phyloP scores from a whole-genome alignment of 2,113 vertebrate genomes.

The Myxocyprinus asiaticus region DNA sequence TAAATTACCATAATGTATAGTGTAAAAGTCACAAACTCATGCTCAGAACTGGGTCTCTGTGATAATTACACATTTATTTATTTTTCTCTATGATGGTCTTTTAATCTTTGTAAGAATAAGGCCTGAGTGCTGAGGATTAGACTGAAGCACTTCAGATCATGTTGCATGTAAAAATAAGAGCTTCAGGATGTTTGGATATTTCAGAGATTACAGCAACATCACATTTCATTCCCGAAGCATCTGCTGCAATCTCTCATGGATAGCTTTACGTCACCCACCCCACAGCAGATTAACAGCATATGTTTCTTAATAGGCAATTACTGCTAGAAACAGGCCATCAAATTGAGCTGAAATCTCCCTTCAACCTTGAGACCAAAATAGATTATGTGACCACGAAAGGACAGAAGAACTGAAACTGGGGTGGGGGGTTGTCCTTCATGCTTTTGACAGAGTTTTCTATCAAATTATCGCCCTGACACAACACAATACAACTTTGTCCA shows the following conservation, averaged over 20 bases:
- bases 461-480: too few species aligned
- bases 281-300: slow-evolving; percentile 43
- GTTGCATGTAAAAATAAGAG: slow-evolving; percentile 31
- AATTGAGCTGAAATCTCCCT: slow-evolving; percentile 1
- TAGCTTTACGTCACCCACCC: slow-evolving; percentile 23
- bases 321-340: slow-evolving; percentile 21
- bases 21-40: too few species aligned
- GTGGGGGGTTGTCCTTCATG: too few species aligned
- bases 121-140: neutral
- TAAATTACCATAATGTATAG: too few species aligned
- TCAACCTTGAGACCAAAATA: too few species aligned
- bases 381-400: too few species aligned
- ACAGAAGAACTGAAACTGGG: too few species aligned
- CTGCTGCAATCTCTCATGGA: slow-evolving; percentile 4
- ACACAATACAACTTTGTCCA: too few species aligned
- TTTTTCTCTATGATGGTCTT: too few species aligned
- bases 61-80: too few species aligned
- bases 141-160: neutral
- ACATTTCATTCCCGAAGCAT: neutral
- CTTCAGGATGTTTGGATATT: slow-evolving; percentile 28
- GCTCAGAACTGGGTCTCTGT: neutral
- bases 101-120: neutral
- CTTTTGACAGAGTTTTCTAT: too few species aligned
- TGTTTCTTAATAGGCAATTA: slow-evolving; percentile 27
- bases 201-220: neutral